phyloP scores from a whole-genome alignment of 2,888 invertebrate species.

The Dexiosoma caninum region DNA sequence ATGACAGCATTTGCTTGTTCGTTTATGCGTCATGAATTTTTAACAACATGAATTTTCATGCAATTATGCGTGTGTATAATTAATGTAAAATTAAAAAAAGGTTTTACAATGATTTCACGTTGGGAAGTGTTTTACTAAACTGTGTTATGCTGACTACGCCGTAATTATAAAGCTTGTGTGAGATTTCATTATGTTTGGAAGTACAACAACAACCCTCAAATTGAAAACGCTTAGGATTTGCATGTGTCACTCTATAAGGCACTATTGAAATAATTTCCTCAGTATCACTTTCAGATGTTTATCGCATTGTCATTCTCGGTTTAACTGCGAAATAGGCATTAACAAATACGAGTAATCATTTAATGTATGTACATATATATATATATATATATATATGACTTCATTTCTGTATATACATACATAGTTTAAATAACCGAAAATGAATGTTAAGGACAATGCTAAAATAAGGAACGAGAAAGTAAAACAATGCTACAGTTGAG shows the following conservation, averaged over 20 bases:
- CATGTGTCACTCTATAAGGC: neutral
- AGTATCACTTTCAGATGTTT: neutral
- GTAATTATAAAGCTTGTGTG: neutral
- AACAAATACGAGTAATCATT: too few relatives aligned
- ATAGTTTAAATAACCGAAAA: too few relatives aligned
- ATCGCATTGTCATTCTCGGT: neutral
- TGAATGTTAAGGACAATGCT: neutral
- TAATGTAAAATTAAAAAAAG: constrained; percentile 17
- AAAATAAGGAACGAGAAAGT: neutral
- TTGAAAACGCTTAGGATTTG: neutral
- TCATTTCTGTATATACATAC: too few relatives aligned
- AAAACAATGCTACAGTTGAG: neutral
- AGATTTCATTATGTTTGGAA: neutral
- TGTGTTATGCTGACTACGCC: too few relatives aligned
- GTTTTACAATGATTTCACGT: neutral
- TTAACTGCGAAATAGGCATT: neutral
- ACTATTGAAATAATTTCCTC: neutral
- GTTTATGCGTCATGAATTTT: constrained; percentile 8
- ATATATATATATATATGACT: too few relatives aligned
- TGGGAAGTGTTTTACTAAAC: too few relatives aligned
- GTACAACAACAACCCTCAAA: too few relatives aligned
- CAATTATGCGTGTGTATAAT: constrained; percentile 33
- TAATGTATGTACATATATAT: too few relatives aligned
- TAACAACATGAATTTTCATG: constrained; percentile 26
- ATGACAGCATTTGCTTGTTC: constrained; percentile 11